phyloP scores from a whole-genome alignment of 2,888 invertebrate species.

The Microdon myrmicae region DNA sequence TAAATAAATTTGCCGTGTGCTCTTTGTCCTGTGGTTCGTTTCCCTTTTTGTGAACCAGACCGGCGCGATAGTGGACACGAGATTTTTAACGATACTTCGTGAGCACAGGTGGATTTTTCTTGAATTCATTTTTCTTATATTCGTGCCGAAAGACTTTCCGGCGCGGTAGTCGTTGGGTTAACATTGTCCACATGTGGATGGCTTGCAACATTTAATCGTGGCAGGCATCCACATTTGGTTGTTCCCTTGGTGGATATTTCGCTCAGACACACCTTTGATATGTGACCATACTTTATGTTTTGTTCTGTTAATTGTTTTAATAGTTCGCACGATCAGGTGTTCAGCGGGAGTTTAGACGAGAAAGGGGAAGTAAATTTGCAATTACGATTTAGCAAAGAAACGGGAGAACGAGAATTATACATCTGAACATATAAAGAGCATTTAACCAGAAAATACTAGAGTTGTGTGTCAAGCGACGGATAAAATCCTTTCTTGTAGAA shows the following conservation, averaged over 20 bases:
- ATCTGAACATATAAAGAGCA: too few relatives aligned
- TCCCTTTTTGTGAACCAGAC: neutral
- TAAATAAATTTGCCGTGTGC: too few relatives aligned
- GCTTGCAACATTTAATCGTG: conserved; percentile 38
- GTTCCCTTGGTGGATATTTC: conserved; percentile 37
- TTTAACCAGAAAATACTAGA: too few relatives aligned
- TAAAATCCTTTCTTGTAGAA: too few relatives aligned
- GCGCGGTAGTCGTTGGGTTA: conserved; percentile 11
- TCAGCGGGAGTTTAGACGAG: too few relatives aligned
- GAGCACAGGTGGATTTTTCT: conserved; percentile 44
- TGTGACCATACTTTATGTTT: conserved; percentile 31
- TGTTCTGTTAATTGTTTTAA: conserved; percentile 33
- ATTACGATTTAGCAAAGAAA: too few relatives aligned
- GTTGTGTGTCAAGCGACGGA: too few relatives aligned
- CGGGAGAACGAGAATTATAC: too few relatives aligned
- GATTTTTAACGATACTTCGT: conserved; percentile 46
- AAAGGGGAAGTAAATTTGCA: too few relatives aligned
- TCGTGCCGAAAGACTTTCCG: conserved; percentile 40
- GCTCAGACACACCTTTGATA: conserved; percentile 44
- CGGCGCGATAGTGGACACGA: conserved; percentile 42
- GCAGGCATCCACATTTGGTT: conserved; percentile 36
- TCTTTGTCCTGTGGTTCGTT: conserved; percentile 8
- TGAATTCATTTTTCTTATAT: conserved; percentile 1
- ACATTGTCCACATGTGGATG: conserved; percentile 32
- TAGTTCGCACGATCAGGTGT: conserved; percentile 7